A percentile compares a stretch with the other conserved stretches of the same genome.
These are phyloP conservation scores for Perca fluviatilis DNA, from an alignment of 2,113 vertebrate genomes.

Conservation along the genomic window DNA sequence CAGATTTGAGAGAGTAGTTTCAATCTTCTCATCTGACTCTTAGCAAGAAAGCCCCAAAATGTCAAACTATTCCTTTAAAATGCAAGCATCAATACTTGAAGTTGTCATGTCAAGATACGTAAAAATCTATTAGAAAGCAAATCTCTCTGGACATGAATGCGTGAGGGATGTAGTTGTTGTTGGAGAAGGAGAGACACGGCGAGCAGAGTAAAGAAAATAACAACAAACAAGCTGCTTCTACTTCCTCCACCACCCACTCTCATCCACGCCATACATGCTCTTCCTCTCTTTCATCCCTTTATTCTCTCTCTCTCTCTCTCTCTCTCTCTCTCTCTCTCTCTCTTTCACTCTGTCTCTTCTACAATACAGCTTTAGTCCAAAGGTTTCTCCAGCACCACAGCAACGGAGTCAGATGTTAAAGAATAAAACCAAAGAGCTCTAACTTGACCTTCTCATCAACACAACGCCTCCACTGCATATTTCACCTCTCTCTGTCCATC, in stretches of 20 bases:
- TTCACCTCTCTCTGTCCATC: conserved; percentile 19
- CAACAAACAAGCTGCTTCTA: conserved; percentile 44
- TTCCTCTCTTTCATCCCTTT: conserved; percentile 39
- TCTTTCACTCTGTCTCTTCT: conserved; percentile 42
- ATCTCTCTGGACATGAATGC: not conserved
- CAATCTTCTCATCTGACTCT: not conserved
- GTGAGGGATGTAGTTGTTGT: conserved; percentile 5
- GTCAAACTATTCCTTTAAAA: conserved; percentile 25
- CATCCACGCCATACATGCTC: conserved; percentile 50
- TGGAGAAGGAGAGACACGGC: conserved; percentile 31
- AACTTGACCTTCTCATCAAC: conserved; percentile 78
- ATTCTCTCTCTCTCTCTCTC: conserved; percentile 1
- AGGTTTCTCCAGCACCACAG: conserved; percentile 80
- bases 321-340: conserved; percentile 38
- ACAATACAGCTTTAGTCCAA: conserved; percentile 86
- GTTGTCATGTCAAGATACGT: not conserved
- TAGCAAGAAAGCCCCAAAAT: not conserved
- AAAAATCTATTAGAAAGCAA: not conserved
- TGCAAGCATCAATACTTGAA: not conserved
- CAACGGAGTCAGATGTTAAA: conserved; percentile 82
- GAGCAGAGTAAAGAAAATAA: conserved; percentile 46
- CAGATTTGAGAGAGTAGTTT: not conserved
- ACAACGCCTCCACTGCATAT: conserved; percentile 50
- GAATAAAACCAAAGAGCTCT: conserved; percentile 88
- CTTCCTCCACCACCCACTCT: conserved; percentile 65